Base-by-base conservation (phyloP, 2,888 invertebrate genomes). In the Meliscaeva auricollis region DNA sequence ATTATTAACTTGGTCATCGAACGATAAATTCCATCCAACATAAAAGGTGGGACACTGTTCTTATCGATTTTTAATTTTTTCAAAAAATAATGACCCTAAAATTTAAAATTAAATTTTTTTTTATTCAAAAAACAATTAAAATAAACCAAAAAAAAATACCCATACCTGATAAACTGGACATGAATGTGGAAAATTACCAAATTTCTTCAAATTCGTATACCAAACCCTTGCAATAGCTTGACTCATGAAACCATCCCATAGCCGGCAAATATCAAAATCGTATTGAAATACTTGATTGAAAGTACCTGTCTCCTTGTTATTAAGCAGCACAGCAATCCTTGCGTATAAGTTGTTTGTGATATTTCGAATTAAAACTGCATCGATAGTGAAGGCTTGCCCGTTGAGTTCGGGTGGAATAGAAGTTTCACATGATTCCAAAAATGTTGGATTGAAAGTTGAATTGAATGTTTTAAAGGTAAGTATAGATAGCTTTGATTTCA, bases 201-300 rank as follows among this genome's bases (percentile, higher is more conserved):
- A 48, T 35, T 48, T 66, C 35, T 66, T 66, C 8, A 66, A 0
- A 66, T 66, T 66, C 20, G 4, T 48, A 35, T 66, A 66, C 64
- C 64, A 66, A 32, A 20, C 8, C 11, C 64, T 32, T 20, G 48
- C 64, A 48, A 66, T 66, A 3, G 64, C 44, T n/a, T 66, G 46
- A 48, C 64, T 48, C 64, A 66, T 66, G 9, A 66, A 48, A 13
- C 64, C 64, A 32, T 66, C 64, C 48, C 64, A 66, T 7, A 66
- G 13, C 11, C 64, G 6, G n/a, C 64, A 66, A 13, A 48, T 0
- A 32, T 66, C 48, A 20, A 66, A 66, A 20, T 66, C 64, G 13
- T 46, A 48, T n/a, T 66, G 13, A 9, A 48, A 66, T 15, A 66
- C 7, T 35, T 66, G 1, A 20, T 48, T 30, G 9, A 46, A 35